Evolutionary conservation across 2,113 vertebrate species (phyloP).

Genomic region (Urocitellus parryii): DNA sequence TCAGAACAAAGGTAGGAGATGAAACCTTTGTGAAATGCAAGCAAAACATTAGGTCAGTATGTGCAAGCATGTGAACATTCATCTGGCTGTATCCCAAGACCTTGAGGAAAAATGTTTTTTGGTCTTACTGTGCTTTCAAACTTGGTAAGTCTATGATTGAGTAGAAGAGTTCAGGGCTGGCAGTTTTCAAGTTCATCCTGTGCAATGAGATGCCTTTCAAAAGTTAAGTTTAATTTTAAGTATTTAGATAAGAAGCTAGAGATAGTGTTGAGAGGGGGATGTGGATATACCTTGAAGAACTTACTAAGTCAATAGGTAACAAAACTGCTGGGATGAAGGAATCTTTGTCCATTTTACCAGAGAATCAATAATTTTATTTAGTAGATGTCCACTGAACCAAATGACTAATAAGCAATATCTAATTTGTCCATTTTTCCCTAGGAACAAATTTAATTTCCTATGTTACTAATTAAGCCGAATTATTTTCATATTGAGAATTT

Average conservation of each 20-base stretch:
- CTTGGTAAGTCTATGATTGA: not conserved
- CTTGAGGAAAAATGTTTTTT: not conserved
- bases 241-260: constrained; percentile 16
- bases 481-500: not conserved
- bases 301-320: not conserved
- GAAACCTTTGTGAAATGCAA: not conserved
- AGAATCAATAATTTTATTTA: not conserved
- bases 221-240: not conserved
- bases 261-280: not conserved
- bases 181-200: not conserved
- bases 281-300: not conserved
- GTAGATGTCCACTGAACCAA: not conserved
- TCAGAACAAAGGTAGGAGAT: not conserved
- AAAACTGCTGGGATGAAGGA: not conserved
- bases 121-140: not conserved
- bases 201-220: not conserved
- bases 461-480: not conserved
- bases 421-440: not conserved
- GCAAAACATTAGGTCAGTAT: not conserved
- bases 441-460: not conserved
- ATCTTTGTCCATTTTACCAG: not conserved
- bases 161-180: not conserved
- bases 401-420: not conserved
- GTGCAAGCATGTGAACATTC: not conserved
- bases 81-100: not conserved